phyloP scores from a whole-genome alignment of 2,797 vertebrate species.

The Pachyuromys duprasi region DNA sequence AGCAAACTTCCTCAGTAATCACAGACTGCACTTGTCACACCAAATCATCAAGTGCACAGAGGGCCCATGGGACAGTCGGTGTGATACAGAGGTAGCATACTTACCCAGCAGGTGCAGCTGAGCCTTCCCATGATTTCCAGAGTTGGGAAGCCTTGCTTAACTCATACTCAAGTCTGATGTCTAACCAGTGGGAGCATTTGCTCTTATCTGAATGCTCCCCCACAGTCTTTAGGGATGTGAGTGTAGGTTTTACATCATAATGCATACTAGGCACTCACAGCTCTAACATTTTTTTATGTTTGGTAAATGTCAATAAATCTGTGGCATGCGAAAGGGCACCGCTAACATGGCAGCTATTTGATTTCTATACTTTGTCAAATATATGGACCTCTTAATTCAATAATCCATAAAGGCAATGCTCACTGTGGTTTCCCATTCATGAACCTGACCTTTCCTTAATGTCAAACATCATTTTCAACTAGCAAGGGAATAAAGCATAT shows the following conservation, averaged over 20 bases:
- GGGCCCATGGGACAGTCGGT: neutral
- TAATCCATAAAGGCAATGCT: slow-evolving; percentile 88
- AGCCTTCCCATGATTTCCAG: slow-evolving; percentile 33
- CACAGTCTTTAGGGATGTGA: slow-evolving; percentile 51
- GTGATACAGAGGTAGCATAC: neutral
- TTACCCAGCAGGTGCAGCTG: neutral
- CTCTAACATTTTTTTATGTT: slow-evolving; percentile 83
- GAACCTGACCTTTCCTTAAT: slow-evolving; percentile 89
- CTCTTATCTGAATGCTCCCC: slow-evolving; percentile 52
- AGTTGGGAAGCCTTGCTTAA: slow-evolving; percentile 23
- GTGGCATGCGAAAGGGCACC: slow-evolving; percentile 85
- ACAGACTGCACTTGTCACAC: neutral
- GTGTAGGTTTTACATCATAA: slow-evolving; percentile 80
- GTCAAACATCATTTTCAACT: slow-evolving; percentile 86
- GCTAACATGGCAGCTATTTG: slow-evolving; percentile 83
- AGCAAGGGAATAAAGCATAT: slow-evolving; percentile 85
- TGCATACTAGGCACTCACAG: slow-evolving; percentile 71
- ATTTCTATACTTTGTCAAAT: slow-evolving; percentile 89
- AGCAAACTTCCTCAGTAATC: neutral
- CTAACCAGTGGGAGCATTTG: slow-evolving; percentile 42
- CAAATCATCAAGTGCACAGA: neutral
- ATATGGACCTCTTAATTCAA: slow-evolving; percentile 88
- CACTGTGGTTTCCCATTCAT: slow-evolving; percentile 85
- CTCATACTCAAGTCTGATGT: neutral
- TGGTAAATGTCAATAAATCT: slow-evolving; percentile 87